Conservation (phyloP, 1,140 invertebrate species). For the Papilio polyxenes region DNA sequence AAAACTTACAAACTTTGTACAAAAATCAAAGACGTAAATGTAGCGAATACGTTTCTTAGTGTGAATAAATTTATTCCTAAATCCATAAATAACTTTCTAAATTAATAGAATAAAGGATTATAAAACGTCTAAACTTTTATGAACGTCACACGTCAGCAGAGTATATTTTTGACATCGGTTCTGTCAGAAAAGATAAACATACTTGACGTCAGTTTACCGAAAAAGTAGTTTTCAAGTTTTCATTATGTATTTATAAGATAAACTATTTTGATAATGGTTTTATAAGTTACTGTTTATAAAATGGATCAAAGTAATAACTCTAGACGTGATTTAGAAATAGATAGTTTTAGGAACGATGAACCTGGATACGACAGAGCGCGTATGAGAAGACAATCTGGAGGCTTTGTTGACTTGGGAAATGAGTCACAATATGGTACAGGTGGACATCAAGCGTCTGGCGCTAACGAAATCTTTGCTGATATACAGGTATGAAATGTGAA, state of each 20-base stretch:
- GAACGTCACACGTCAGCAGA: not conserved
- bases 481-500: slow-evolving; percentile 84
- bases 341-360: slow-evolving; percentile 72
- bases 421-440: slow-evolving; percentile 87
- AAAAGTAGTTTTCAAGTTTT: slow-evolving; percentile 29
- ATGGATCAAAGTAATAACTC: slow-evolving; percentile 70
- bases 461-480: slow-evolving; percentile 93
- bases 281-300: slow-evolving; percentile 42
- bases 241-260: slow-evolving; percentile 35
- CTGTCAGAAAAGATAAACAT: slow-evolving; percentile 22
- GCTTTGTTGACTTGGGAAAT: slow-evolving; percentile 86
- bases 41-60: too few species aligned
- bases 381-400: slow-evolving; percentile 81
- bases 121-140: too few species aligned
- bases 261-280: slow-evolving; percentile 32
- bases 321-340: slow-evolving; percentile 70
- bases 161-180: not conserved
- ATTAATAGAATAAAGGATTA: too few species aligned
- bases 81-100: too few species aligned
- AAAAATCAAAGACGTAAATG: too few species aligned
- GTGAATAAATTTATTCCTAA: too few species aligned
- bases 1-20: too few species aligned
- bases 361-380: slow-evolving; percentile 69
- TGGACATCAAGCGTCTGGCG: slow-evolving; percentile 90
- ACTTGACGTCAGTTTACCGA: slow-evolving; percentile 12